Percentiles rank a stretch among this genome's conserved stretches.
phyloP scores from a whole-genome alignment of 2,113 vertebrate species.

The Dinomys branickii region DNA sequence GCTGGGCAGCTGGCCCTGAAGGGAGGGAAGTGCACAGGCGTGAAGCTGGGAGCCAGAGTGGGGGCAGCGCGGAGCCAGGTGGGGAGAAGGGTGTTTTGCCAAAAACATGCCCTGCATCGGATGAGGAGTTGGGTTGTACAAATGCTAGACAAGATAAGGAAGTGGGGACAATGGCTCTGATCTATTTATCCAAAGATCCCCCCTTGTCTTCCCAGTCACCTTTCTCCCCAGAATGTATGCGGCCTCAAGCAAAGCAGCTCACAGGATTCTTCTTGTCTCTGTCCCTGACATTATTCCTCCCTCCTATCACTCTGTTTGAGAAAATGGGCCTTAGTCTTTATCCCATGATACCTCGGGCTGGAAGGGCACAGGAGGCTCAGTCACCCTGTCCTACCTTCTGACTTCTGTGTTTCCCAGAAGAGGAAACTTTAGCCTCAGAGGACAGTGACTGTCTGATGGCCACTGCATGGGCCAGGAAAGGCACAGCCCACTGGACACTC shows the following conservation, averaged over 20 bases:
- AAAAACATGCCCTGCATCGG: not conserved
- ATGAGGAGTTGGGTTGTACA: not conserved
- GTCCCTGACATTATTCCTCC: not conserved
- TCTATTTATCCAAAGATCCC: not conserved
- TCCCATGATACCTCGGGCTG: not conserved
- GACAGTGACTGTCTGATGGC: not conserved
- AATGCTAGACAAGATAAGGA: not conserved
- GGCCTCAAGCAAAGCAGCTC: not conserved
- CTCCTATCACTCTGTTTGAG: not conserved
- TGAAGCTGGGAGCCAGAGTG: conserved; percentile 87
- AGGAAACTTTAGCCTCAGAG: not conserved
- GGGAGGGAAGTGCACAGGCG: conserved; percentile 81
- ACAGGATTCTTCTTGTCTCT: not conserved
- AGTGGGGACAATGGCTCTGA: not conserved
- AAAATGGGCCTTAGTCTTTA: conserved; percentile 7
- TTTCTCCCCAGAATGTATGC: not conserved
- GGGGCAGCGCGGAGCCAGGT: not conserved
- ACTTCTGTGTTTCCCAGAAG: not conserved
- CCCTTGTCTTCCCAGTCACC: not conserved
- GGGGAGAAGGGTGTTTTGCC: not conserved
- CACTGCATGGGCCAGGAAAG: not conserved
- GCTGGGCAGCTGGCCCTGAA: conserved; percentile 86
- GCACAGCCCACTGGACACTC: not conserved
- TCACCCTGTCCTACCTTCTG: not conserved
- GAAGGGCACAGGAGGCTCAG: not conserved